Percentiles rank a stretch among this genome's conserved stretches.
phyloP scores from a whole-genome alignment of 2,797 vertebrate genomes.

The Melopsittacus undulatus region DNA sequence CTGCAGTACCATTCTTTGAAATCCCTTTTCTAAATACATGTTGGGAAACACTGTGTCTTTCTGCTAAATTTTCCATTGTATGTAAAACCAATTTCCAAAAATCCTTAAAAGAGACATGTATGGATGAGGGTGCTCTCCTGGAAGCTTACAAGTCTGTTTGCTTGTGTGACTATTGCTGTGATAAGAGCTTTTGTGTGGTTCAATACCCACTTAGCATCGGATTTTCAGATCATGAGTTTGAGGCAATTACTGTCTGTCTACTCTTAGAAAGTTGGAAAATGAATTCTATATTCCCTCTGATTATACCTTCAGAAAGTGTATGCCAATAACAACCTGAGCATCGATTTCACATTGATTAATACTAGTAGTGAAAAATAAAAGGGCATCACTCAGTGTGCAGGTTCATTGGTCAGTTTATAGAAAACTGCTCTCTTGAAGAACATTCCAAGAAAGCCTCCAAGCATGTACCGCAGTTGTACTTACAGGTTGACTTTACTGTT shows the following conservation, averaged over 20 bases:
- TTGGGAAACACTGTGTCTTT: background rate
- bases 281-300: background rate
- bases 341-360: constrained; percentile 13
- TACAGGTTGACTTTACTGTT: background rate
- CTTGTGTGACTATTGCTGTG: background rate
- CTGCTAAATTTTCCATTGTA: background rate
- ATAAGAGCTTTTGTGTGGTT: background rate
- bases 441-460: background rate
- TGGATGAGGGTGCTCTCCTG: background rate
- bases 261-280: background rate
- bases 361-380: background rate
- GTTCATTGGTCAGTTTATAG: background rate
- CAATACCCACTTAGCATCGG: constrained; percentile 16
- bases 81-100: background rate
- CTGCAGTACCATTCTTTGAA: background rate
- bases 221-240: constrained; percentile 26
- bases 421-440: background rate
- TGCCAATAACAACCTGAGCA: background rate
- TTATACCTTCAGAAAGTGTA: background rate
- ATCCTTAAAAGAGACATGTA: background rate
- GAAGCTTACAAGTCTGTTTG: background rate
- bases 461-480: background rate
- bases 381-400: background rate
- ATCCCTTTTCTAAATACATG: background rate
- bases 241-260: constrained; percentile 3